These are phyloP conservation scores for Melieria picta DNA, from an alignment of 2,888 invertebrate species.

Conservation along the genomic window DNA sequence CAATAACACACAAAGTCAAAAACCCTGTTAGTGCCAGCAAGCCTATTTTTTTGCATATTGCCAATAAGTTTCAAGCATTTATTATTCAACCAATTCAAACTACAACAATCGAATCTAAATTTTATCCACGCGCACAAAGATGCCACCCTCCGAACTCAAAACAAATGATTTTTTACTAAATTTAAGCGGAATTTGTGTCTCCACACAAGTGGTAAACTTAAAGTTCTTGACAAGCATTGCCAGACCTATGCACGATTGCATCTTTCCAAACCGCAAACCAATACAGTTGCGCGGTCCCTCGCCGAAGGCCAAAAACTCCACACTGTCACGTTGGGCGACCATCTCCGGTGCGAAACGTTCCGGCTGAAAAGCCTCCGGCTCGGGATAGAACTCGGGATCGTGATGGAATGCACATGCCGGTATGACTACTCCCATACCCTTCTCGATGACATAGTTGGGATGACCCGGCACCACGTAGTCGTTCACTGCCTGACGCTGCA, in stretches of 20 bases:
- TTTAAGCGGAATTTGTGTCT: constrained; percentile 53
- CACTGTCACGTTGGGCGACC: constrained; percentile 67
- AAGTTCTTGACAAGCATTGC: constrained; percentile 53
- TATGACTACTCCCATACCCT: constrained; percentile 69
- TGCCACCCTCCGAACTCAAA: constrained; percentile 47
- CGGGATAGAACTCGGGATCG: constrained; percentile 70
- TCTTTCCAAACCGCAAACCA: constrained; percentile 61
- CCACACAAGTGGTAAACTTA: constrained; percentile 49
- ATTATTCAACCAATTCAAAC: too few species aligned
- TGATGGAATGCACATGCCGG: constrained; percentile 71
- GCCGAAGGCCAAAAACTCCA: constrained; percentile 59
- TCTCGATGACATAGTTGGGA: constrained; percentile 67
- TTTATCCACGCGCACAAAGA: constrained; percentile 47
- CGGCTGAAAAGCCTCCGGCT: constrained; percentile 73
- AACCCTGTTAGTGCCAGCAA: too few species aligned
- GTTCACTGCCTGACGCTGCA: constrained; percentile 68
- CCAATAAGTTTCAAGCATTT: too few species aligned
- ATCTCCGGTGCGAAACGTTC: constrained; percentile 71
- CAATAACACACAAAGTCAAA: too few species aligned
- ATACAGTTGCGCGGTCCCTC: constrained; percentile 63
- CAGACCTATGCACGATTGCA: constrained; percentile 58
- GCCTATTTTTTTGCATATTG: too few species aligned
- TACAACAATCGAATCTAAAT: too few species aligned
- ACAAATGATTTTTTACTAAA: constrained; percentile 45
- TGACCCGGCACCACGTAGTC: constrained; percentile 68